Percentiles rank a stretch among this genome's conserved stretches.
phyloP scores from a whole-genome alignment of 1,140 invertebrate species.

The Lasioglossum albipes region DNA sequence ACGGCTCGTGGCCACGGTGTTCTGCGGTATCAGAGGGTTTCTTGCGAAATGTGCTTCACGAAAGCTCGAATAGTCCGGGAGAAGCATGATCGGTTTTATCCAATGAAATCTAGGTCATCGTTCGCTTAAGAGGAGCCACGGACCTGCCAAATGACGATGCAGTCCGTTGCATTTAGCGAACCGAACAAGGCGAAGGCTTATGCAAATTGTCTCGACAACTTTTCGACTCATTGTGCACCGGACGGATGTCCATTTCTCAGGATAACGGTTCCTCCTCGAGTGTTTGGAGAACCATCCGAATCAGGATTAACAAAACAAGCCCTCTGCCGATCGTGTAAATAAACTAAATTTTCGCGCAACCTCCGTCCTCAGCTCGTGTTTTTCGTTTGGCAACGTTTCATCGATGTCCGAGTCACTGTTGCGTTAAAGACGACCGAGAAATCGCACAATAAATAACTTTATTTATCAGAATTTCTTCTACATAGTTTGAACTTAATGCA shows the following conservation, averaged over 20 bases:
- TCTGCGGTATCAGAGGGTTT: background rate
- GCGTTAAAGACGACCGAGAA: too few species aligned
- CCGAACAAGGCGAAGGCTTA: conserved; percentile 6
- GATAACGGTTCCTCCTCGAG: conserved; percentile 33
- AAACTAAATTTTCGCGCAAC: background rate
- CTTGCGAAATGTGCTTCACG: too few species aligned
- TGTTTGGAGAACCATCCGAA: background rate
- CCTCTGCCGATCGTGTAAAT: background rate
- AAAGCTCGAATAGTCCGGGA: too few species aligned
- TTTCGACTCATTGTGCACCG: conserved; percentile 24
- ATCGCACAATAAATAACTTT: too few species aligned
- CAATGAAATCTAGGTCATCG: conserved; percentile 29
- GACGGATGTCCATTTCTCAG: conserved; percentile 42
- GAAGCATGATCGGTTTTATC: too few species aligned
- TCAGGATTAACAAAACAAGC: background rate
- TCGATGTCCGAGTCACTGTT: too few species aligned
- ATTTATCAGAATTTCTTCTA: too few species aligned
- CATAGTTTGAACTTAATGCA: too few species aligned
- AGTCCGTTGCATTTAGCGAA: background rate
- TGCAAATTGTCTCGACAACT: conserved; percentile 36
- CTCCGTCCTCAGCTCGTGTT: too few species aligned
- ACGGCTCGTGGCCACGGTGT: background rate
- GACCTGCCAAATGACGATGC: background rate
- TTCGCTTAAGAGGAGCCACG: background rate
- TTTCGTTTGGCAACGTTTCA: too few species aligned